A percentile compares a stretch with the other conserved stretches of the same genome.
Evolutionary conservation across 2,888 invertebrate species (phyloP).

Genomic region (Spisula subtruncata): DNA sequence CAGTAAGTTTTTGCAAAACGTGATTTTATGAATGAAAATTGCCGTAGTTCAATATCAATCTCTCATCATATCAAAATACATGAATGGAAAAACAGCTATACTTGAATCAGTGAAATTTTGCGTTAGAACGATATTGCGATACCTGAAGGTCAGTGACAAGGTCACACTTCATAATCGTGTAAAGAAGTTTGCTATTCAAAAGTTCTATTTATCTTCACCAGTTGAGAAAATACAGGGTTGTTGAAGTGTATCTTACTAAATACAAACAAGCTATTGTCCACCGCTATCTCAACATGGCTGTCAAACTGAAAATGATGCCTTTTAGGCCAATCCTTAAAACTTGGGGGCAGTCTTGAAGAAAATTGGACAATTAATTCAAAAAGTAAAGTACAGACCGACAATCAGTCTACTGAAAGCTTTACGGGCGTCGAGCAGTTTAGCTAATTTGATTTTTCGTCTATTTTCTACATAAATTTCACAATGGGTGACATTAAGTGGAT

Average conservation of each 20-base stretch:
- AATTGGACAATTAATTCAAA: conserved; percentile 59
- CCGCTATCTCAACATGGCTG: conserved; percentile 40
- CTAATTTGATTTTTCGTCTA: conserved; percentile 27
- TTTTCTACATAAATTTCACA: conserved; percentile 45
- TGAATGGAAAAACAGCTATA: not conserved
- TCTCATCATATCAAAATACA: not conserved
- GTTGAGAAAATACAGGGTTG: conserved; percentile 32
- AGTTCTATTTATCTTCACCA: conserved; percentile 33
- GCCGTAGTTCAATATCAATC: not conserved
- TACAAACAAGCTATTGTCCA: conserved; percentile 48
- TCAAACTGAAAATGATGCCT: conserved; percentile 47
- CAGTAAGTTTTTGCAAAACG: not conserved
- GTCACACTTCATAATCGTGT: not conserved
- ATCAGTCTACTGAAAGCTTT: conserved; percentile 42
- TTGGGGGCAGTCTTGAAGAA: conserved; percentile 41
- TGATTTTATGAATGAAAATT: conserved; percentile 24
- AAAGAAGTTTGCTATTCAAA: conserved; percentile 20
- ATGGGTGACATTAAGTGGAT: conserved; percentile 26
- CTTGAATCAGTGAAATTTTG: not conserved
- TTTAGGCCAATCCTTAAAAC: conserved; percentile 43
- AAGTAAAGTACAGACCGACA: conserved; percentile 5
- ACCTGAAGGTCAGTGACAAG: conserved; percentile 22
- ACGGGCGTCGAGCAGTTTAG: conserved; percentile 32
- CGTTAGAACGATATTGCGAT: not conserved
- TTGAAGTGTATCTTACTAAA: conserved; percentile 35